Evolutionary conservation across 2,797 vertebrate species (phyloP).

Genomic region (Cichlasoma orientale): DNA sequence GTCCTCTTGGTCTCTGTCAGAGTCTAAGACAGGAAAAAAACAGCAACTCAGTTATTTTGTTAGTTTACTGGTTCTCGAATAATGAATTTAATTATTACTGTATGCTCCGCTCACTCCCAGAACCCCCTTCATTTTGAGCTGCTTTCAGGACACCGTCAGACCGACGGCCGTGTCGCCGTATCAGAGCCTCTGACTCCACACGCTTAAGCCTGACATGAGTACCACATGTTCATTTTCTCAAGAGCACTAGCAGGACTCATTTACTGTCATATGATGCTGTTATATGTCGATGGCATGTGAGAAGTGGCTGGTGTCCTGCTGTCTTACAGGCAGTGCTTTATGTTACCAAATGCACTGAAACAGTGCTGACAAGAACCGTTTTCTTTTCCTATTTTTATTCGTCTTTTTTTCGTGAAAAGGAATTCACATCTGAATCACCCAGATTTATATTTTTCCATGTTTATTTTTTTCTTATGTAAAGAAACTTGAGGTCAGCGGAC

Average conservation of each 20-base stretch:
- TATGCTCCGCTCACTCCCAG: no score
- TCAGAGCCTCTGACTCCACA: slow-evolving; percentile 7
- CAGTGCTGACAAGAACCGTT: no score
- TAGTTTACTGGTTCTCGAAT: not conserved
- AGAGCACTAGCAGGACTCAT: no score
- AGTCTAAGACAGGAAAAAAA: slow-evolving; percentile 70
- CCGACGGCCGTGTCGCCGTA: not conserved
- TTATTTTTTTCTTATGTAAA: no score
- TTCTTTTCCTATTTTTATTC: no score
- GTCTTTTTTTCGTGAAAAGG: no score
- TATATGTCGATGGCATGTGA: slow-evolving; percentile 3
- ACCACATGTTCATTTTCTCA: slow-evolving; percentile 16
- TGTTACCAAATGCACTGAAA: not conserved
- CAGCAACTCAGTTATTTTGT: not conserved
- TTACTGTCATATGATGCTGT: not conserved
- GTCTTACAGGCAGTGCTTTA: not conserved
- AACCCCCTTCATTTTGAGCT: no score
- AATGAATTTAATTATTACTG: no score
- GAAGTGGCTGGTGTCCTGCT: not conserved
- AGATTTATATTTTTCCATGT: no score
- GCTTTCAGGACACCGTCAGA: no score
- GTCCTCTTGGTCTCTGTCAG: slow-evolving; percentile 78
- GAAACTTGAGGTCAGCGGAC: no score
- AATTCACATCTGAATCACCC: no score
- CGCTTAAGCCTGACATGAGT: slow-evolving; percentile 15